Conservation (phyloP, 2,797 vertebrate species). For the Trematomus bernacchii region DNA sequence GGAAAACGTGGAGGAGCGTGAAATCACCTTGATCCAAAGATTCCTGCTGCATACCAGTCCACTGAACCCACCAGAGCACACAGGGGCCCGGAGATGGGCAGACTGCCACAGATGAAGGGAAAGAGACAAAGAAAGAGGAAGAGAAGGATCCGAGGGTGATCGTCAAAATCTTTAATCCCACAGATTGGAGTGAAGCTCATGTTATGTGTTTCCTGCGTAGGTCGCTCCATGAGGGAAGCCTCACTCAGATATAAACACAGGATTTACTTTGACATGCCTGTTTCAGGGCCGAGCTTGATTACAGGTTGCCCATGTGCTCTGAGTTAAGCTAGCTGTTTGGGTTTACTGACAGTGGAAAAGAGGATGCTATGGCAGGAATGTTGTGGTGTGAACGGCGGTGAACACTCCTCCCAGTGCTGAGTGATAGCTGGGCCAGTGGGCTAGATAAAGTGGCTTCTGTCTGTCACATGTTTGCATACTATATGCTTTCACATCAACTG, state of each 20-base stretch:
- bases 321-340: slow-evolving; percentile 76
- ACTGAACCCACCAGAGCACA: slow-evolving; percentile 81
- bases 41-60: slow-evolving; percentile 86
- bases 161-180: slow-evolving; percentile 72
- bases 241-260: slow-evolving; percentile 73
- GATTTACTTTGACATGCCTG: slow-evolving; percentile 72
- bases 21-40: slow-evolving; percentile 89
- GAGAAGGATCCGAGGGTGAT: slow-evolving; percentile 57
- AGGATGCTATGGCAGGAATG: slow-evolving; percentile 84
- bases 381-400: slow-evolving; percentile 78
- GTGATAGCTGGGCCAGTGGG: slow-evolving; percentile 62
- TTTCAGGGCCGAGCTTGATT: slow-evolving; percentile 74
- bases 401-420: slow-evolving; percentile 71
- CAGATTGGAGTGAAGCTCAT: slow-evolving; percentile 70
- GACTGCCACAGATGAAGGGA: slow-evolving; percentile 74
- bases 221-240: slow-evolving; percentile 70
- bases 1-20: slow-evolving; percentile 87
- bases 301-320: slow-evolving; percentile 77
- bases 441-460: slow-evolving; percentile 72
- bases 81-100: slow-evolving; percentile 79
- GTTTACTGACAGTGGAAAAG: slow-evolving; percentile 78
- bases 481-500: slow-evolving; percentile 60
- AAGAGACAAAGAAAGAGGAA: slow-evolving; percentile 60
- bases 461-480: slow-evolving; percentile 68
- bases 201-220: slow-evolving; percentile 69